These are phyloP conservation scores for Acanthacorydalis orientalis DNA, from an alignment of 2,888 invertebrate genomes.

Conservation along the genomic window DNA sequence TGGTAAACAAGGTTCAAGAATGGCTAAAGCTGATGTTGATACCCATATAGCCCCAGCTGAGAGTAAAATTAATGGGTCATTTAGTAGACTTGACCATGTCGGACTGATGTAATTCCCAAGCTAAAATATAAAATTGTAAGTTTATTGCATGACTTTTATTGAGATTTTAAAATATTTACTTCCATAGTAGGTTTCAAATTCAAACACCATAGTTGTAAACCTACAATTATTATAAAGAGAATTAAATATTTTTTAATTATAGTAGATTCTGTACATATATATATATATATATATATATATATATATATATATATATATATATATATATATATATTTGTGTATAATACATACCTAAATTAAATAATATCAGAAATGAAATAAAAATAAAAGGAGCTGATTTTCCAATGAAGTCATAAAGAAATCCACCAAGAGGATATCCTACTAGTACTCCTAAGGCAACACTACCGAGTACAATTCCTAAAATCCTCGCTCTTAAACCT, in stretches of 20 bases:
- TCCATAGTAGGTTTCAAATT: constrained; percentile 17
- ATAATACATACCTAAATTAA: constrained; percentile 28
- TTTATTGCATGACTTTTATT: neutral
- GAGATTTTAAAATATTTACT: neutral
- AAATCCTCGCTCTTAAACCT: constrained; percentile 40
- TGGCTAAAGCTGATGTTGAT: constrained; percentile 67
- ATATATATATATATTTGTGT: neutral
- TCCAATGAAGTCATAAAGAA: constrained; percentile 58
- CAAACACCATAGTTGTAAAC: constrained; percentile 15
- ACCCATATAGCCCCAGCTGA: constrained; percentile 54
- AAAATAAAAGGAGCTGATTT: constrained; percentile 59
- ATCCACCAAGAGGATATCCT: constrained; percentile 68
- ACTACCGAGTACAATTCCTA: constrained; percentile 68
- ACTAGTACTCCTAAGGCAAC: constrained; percentile 64
- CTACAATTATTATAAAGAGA: constrained; percentile 10
- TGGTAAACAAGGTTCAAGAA: constrained; percentile 67
- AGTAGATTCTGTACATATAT: too few species aligned
- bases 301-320: too few species aligned
- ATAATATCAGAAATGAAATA: constrained; percentile 38
- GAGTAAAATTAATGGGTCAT: constrained; percentile 43
- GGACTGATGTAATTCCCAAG: neutral
- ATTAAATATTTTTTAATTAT: constrained; percentile 1
- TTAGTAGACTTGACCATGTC: constrained; percentile 37
- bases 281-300: too few species aligned
- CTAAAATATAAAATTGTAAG: neutral